Percentiles rank a stretch among this genome's conserved stretches.
Conservation (phyloP, 2,888 invertebrate species). For the Thysanoteuthis rhombus region DNA sequence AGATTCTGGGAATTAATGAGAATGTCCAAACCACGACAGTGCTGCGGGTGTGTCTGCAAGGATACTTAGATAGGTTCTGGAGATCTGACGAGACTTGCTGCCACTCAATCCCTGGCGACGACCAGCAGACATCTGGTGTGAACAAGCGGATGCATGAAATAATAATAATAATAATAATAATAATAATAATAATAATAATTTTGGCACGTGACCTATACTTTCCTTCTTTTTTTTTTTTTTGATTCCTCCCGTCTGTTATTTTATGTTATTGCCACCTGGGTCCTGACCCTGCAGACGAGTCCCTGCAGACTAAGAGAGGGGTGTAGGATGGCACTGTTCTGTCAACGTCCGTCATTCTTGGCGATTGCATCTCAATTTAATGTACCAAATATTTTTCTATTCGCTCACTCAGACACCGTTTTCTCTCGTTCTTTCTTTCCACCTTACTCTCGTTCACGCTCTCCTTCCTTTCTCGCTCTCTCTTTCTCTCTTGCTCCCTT, state of each 20-base stretch:
- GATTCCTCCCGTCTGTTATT: not conserved
- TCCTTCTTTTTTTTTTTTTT: not conserved
- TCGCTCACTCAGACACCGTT: not conserved
- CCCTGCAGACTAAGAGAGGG: not conserved
- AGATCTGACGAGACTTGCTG: too few species aligned
- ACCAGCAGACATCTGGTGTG: too few species aligned
- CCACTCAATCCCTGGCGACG: too few species aligned
- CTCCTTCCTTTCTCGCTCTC: not conserved
- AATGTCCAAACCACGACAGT: too few species aligned
- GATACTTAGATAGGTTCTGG: too few species aligned
- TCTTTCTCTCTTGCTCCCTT: not conserved
- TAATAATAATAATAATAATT: not conserved
- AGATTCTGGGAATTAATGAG: too few species aligned
- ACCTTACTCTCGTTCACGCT: not conserved
- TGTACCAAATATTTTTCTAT: not conserved
- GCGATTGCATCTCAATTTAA: not conserved
- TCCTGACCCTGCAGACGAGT: not conserved
- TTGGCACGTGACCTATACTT: not conserved
- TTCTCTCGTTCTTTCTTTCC: not conserved
- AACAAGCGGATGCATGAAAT: too few species aligned
- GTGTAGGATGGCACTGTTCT: not conserved
- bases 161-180: too few species aligned
- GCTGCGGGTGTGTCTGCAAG: too few species aligned
- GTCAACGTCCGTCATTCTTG: slow-evolving; percentile 12
- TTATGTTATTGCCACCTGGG: not conserved